Conservation (phyloP, 2,888 invertebrate species). For the Omphaloscelis lunosa region DNA sequence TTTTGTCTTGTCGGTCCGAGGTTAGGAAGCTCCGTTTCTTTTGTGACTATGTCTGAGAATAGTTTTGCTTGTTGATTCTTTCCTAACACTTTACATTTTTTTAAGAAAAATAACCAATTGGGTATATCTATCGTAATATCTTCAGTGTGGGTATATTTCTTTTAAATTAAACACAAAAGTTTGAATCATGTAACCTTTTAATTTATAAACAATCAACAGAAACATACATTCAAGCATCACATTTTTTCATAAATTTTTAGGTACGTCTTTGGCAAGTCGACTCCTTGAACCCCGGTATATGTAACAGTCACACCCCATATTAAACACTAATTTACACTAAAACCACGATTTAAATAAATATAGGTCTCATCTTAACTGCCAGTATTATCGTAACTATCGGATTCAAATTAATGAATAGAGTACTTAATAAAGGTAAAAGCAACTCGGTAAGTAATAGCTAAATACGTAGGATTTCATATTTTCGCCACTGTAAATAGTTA, state of each 20-base stretch:
- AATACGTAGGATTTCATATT: slow-evolving; percentile 56
- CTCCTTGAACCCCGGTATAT: slow-evolving; percentile 68
- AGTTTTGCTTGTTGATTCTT: slow-evolving; percentile 14
- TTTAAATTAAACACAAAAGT: slow-evolving; percentile 59
- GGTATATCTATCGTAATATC: neutral
- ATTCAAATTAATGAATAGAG: slow-evolving; percentile 67
- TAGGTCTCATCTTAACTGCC: slow-evolving; percentile 65
- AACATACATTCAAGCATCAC: slow-evolving; percentile 79
- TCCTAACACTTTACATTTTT: neutral
- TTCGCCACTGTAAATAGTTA: slow-evolving; percentile 52
- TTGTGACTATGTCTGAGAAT: slow-evolving; percentile 12
- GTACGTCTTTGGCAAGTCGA: slow-evolving; percentile 84
- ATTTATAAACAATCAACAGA: slow-evolving; percentile 87
- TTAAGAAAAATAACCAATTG: neutral
- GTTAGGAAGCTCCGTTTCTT: slow-evolving; percentile 22
- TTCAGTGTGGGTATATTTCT: neutral
- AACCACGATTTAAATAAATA: slow-evolving; percentile 69
- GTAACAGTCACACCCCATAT: slow-evolving; percentile 59
- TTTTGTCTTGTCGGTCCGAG: slow-evolving; percentile 72
- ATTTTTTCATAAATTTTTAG: slow-evolving; percentile 78
- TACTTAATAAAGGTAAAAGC: slow-evolving; percentile 66
- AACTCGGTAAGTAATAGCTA: slow-evolving; percentile 52
- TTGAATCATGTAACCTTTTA: slow-evolving; percentile 76
- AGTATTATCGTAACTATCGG: slow-evolving; percentile 59
- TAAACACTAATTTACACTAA: slow-evolving; percentile 63